Evolutionary conservation across 1,140 invertebrate genomes (phyloP).

Genomic region (Diorhabda sublineata): DNA sequence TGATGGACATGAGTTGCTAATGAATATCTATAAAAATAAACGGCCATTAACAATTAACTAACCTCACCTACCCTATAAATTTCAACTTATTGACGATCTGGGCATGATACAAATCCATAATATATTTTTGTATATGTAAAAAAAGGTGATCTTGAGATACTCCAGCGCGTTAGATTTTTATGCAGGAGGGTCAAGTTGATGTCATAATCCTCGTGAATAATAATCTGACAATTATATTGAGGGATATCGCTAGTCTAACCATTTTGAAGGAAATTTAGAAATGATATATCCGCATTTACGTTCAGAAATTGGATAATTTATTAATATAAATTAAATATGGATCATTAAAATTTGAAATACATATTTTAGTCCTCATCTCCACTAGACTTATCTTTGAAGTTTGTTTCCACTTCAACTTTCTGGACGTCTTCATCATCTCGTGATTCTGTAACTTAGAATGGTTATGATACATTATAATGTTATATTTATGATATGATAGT

Average conservation of each 20-base stretch:
- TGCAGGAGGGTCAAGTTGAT: background rate
- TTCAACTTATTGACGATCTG: background rate
- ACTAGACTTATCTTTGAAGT: too few relatives aligned
- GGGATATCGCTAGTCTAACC: too few relatives aligned
- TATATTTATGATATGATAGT: background rate
- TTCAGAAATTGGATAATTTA: too few relatives aligned
- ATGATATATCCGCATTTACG: too few relatives aligned
- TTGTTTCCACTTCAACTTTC: background rate
- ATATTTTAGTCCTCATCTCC: too few relatives aligned
- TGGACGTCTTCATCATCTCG: background rate
- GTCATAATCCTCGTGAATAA: background rate
- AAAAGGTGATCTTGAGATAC: background rate
- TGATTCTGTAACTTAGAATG: background rate
- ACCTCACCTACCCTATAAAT: too few relatives aligned
- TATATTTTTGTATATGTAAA: background rate
- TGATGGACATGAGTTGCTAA: too few relatives aligned
- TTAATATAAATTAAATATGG: too few relatives aligned
- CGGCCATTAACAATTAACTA: too few relatives aligned
- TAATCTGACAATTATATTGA: background rate
- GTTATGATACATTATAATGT: background rate
- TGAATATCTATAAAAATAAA: too few relatives aligned
- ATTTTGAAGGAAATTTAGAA: too few relatives aligned
- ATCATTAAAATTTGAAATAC: too few relatives aligned
- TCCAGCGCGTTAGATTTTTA: background rate
- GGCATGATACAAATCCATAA: background rate